phyloP scores from a whole-genome alignment of 2,888 invertebrate species.

The Drosophila macrothrix region DNA sequence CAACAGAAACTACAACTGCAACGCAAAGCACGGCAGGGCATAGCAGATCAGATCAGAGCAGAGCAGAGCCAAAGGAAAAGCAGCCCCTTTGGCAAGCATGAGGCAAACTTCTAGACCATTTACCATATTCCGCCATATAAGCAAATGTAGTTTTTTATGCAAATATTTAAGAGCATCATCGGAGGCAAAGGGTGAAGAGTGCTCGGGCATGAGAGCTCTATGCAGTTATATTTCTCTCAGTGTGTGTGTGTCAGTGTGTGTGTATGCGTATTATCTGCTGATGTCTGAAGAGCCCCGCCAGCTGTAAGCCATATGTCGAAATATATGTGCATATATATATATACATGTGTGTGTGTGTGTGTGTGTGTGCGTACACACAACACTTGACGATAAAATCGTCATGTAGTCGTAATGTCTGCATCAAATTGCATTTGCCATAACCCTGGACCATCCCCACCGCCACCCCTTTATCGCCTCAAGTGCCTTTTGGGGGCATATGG shows the following conservation, averaged over 20 bases:
- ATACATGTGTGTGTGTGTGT: slow-evolving; percentile 13
- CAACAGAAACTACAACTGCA: slow-evolving; percentile 20
- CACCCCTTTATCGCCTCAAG: slow-evolving; percentile 26
- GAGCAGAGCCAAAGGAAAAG: slow-evolving; percentile 4
- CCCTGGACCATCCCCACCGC: slow-evolving; percentile 30
- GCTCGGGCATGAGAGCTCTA: slow-evolving; percentile 20
- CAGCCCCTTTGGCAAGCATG: slow-evolving; percentile 25
- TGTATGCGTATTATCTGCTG: slow-evolving; percentile 41
- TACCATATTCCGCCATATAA: slow-evolving; percentile 78
- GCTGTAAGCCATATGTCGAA: slow-evolving; percentile 67
- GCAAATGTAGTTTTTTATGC: slow-evolving; percentile 76
- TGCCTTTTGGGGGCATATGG: slow-evolving; percentile 59
- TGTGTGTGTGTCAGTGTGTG: slow-evolving; percentile 23
- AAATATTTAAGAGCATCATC: slow-evolving; percentile 81
- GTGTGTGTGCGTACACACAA: slow-evolving; percentile 48
- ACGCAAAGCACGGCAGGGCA: slow-evolving; percentile 14
- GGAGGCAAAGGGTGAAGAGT: slow-evolving; percentile 73
- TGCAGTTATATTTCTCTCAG: slow-evolving; percentile 36
- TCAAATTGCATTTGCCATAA: slow-evolving; percentile 76
- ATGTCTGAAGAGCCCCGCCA: slow-evolving; percentile 48
- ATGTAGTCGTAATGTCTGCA: slow-evolving; percentile 81
- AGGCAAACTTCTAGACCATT: slow-evolving; percentile 76
- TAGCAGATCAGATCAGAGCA: neutral
- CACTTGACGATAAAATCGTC: slow-evolving; percentile 81
- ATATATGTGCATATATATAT: slow-evolving; percentile 8